Evolutionary conservation across 2,888 invertebrate species (phyloP), one percentile per base, ranked within the genome.

Genomic region (Cordilura impudica): DNA sequence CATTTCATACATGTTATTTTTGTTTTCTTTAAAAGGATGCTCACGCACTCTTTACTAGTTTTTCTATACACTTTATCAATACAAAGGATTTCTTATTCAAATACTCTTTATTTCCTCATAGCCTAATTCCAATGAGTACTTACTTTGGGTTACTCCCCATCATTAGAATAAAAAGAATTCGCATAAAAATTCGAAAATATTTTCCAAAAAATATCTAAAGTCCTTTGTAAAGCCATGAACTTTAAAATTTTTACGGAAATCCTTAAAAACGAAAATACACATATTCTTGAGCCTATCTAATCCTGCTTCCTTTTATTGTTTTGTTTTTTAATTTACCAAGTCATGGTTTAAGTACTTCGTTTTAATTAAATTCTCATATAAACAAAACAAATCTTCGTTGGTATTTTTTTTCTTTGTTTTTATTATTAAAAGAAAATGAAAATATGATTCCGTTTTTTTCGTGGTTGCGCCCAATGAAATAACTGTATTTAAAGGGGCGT

Each of bases 401-500:
- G 16, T 35, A 60, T n/a, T 16, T 49, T 43, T 71, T n/a, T n/a
- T n/a, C n/a, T n/a, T n/a, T n/a, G n/a, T n/a, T n/a, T n/a, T n/a
- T n/a, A 16, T n/a, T 65, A 60, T 45, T 60, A n/a, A 16, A 21
- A 10, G 51, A 56, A 65, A 53, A 39, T 63, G 49, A 75, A 83
- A 85, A 83, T 81, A 82, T 83, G 84, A 86, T 74, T 63, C 81
- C 83, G 83, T 84, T 83, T 84, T 86, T 86, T 83, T 82, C 86
- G 84, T 85, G 86, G 86, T 86, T 85, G 88, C 86, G 87, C 85
- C 89, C 89, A 89, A 89, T 89, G 88, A 89, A 90, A 90, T 90
- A 89, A 90, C 89, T 88, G 89, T 89, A 88, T 89, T 90, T 89
- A 90, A 89, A 84, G 85, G 86, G 89, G 90, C 89, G 89, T 89